Evolutionary conservation across 2,113 vertebrate genomes (phyloP).

Genomic region (Tachysurus fulvidraco): DNA sequence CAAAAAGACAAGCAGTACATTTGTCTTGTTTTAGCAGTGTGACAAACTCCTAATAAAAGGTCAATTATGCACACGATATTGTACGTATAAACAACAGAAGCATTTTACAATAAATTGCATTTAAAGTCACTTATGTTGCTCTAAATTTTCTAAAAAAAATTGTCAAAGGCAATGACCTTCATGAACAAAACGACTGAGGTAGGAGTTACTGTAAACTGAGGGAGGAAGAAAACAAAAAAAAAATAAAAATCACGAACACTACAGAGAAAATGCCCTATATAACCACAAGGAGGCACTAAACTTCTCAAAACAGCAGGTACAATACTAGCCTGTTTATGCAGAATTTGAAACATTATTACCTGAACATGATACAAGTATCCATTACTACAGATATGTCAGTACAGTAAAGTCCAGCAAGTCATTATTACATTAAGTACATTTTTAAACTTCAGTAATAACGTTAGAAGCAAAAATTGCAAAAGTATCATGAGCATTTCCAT

Average conservation of each 20-base stretch:
- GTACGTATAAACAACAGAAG: neutral
- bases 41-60: constrained; percentile 5
- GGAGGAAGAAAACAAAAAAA: constrained; percentile 67
- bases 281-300: constrained; percentile 83
- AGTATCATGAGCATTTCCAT: neutral
- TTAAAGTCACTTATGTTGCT: neutral
- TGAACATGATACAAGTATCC: constrained; percentile 72
- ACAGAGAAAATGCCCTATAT: constrained; percentile 67
- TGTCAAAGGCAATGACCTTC: constrained; percentile 3
- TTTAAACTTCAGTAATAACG: neutral
- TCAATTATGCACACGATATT: neutral
- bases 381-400: constrained; percentile 70
- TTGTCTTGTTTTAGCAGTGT: neutral
- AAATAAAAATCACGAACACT: constrained; percentile 55
- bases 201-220: constrained; percentile 63
- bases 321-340: neutral
- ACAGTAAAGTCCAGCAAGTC: neutral
- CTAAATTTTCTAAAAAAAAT: too few relatives aligned
- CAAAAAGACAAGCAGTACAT: neutral
- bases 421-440: neutral
- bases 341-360: neutral
- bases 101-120: constrained; percentile 6
- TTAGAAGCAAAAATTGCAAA: neutral
- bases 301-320: constrained; percentile 71
- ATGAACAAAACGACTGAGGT: constrained; percentile 59